Percentiles rank a stretch among this genome's conserved stretches.
phyloP scores from a whole-genome alignment of 2,797 vertebrate genomes.

The Microctenopoma steveboyesi region DNA sequence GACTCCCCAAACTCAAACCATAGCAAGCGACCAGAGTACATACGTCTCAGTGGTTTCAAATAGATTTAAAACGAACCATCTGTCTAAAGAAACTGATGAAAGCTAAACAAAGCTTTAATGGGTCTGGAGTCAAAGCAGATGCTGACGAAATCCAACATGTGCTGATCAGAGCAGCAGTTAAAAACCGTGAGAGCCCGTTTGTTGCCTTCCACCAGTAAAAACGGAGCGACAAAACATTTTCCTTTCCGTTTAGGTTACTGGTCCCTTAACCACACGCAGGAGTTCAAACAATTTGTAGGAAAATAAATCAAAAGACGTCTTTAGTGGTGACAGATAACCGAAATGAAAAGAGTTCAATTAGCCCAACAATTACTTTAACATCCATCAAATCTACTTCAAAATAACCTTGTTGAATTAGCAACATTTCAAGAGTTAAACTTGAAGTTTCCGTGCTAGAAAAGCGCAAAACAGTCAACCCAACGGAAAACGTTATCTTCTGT shows the following conservation, averaged over 20 bases:
- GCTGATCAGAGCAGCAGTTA: slow-evolving; percentile 56
- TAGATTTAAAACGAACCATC: slow-evolving; percentile 57
- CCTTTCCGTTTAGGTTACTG: slow-evolving; percentile 60
- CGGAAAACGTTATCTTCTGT: no score
- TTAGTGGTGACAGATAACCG: slow-evolving; percentile 1
- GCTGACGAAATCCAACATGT: slow-evolving; percentile 56
- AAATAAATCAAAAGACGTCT: slow-evolving; percentile 17
- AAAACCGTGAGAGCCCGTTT: slow-evolving; percentile 8
- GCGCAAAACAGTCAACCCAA: no score
- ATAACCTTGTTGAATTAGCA: no score
- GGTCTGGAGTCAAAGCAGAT: slow-evolving; percentile 58
- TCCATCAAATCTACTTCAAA: no score
- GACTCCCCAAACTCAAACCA: background rate
- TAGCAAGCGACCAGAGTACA: slow-evolving; percentile 9
- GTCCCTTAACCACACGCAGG: slow-evolving; percentile 69
- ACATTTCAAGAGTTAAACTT: no score
- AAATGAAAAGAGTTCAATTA: no score
- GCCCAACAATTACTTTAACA: no score
- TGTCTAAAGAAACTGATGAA: slow-evolving; percentile 41
- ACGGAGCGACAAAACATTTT: slow-evolving; percentile 67
- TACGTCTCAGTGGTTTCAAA: slow-evolving; percentile 51
- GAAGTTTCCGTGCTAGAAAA: no score
- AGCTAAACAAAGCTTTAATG: slow-evolving; percentile 53
- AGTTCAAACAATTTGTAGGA: slow-evolving; percentile 28
- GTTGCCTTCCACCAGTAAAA: slow-evolving; percentile 45